phyloP scores from a whole-genome alignment of 2,113 vertebrate species.

The Oxygymnocypris stewartii region DNA sequence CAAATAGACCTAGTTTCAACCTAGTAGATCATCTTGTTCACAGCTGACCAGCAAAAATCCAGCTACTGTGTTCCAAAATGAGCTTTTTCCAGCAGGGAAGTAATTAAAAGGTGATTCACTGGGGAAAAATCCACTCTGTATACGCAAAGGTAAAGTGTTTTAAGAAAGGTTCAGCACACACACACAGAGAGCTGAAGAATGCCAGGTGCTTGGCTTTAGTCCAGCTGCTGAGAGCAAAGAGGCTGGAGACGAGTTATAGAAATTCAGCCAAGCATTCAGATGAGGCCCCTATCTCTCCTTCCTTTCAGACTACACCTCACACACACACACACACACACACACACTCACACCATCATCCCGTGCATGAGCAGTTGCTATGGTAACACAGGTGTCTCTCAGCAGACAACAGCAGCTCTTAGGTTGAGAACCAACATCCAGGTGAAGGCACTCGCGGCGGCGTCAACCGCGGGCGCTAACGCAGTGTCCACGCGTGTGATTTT shows the following conservation, averaged over 20 bases:
- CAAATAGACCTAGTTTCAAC: background rate
- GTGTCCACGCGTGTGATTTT: background rate
- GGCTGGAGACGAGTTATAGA: conserved; percentile 66
- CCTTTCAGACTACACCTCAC: conserved; percentile 48
- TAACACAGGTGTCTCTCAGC: conserved; percentile 39
- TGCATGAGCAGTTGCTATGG: conserved; percentile 52
- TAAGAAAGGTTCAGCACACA: conserved; percentile 32
- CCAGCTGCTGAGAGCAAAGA: conserved; percentile 62
- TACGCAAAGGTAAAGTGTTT: conserved; percentile 10
- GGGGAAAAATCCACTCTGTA: background rate
- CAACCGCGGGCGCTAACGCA: conserved; percentile 9
- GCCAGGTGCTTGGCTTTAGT: conserved; percentile 64
- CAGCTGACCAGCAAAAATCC: background rate
- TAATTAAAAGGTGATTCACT: background rate
- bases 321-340: conserved; percentile 45
- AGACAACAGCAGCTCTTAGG: conserved; percentile 46
- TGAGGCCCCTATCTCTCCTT: conserved; percentile 63
- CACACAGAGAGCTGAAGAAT: conserved; percentile 54
- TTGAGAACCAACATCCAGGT: conserved; percentile 44
- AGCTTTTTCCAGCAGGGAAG: background rate
- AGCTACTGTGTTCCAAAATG: background rate
- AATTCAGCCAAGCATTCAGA: conserved; percentile 73
- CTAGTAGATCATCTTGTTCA: background rate
- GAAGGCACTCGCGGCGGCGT: background rate
- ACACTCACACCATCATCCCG: conserved; percentile 33